Evolutionary conservation across 2,888 invertebrate genomes (phyloP), one percentile per base, ranked within the genome.

Genomic region (Hydrotaea cyrtoneurina): DNA sequence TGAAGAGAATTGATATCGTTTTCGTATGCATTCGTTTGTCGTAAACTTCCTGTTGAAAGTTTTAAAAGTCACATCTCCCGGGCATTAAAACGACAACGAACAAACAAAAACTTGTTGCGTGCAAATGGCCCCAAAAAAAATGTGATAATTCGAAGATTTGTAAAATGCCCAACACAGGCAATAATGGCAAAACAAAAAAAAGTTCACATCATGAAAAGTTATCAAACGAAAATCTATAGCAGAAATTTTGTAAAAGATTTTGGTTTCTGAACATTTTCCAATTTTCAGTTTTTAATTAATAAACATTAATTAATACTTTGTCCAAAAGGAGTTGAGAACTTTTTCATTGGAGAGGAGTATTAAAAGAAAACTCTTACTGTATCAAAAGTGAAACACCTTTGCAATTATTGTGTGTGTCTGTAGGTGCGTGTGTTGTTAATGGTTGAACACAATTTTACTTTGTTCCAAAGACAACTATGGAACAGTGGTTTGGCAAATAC

Each of bases 71-170:
- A 50, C 50, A 59, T 57, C 74, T 59, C 15, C 36, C 13, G 57
- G 74, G 74, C 74, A 74, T 59, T 43, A n/a, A 57, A 36, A 39
- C 21, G 19, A 57, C 59, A 73, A 43, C 31, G 31, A 31, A 31
- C 31, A 31, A 31, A 31, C 31, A 5, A 21, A 73, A 59, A 74
- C 74, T 74, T 74, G 74, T 74, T 74, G 59, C 74, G 59, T 74
- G 23, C 55, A 57, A 74, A 23, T 73, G 55, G 19, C 36, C 19
- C 8, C 13, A 19, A n/a, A n/a, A n/a, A n/a, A n/a, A 5, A 15
- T 21, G n/a, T 17, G n/a, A 13, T 39, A 46, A 46, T 19, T 19
- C 43, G 39, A 17, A 66, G 66, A 43, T 66, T 39, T 66, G 64
- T n/a, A 36, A 36, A 64, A 64, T 36, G 17, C 7, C 46, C 31